Base-by-base conservation (phyloP, 2,113 vertebrate species). In the Cynopterus brachyotis region DNA sequence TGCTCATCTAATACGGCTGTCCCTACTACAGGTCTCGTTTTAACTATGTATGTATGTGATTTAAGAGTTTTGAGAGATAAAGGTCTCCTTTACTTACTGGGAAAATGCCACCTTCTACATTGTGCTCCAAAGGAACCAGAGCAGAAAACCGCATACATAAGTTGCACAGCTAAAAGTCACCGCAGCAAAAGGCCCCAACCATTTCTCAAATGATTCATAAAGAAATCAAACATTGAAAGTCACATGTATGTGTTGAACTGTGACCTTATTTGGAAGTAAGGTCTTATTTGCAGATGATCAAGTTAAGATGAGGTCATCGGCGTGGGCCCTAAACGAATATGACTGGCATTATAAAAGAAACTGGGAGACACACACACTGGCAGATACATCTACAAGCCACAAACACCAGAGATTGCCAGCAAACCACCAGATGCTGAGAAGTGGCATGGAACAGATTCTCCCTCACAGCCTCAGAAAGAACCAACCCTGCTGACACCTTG, bases 401-500 rank as follows among this genome's bases (percentile, higher is more conserved):
- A n/a, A 76, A 50, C 1, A 22, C 10, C 9, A 24, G 30, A 28
- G n/a, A 66, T 0, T 8, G 30, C n/a, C 57, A 16, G 76, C 64
- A 88, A 91, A 35, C 5, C 53, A 15, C 6, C 62, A 11, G 62
- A 37, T 20, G 45, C 59, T 9, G 75, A 59, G 5, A 1, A 19
- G 30, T 19, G 80, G 66, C 22, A 9, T 0, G 6, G 30, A 47
- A 5, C 15, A 22, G 28, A 7, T 0, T 30, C 83, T 15, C 76
- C 42, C 10, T 6, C 40, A 37, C 2, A 4, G 28, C 32, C 22
- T 35, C 7, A 2, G 30, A 79, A 55, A 30, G 67, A 92, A 47
- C 45, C 50, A 70, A 30, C 2, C 2, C 40, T 19, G 7, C 19
- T 1, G 5, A 32, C 28, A n/a, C 40, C 2, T 1, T 22, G 26